Evolutionary conservation across 2,113 vertebrate species (phyloP), one percentile per base, ranked within the genome.

Genomic region (Ploceus nigricollis): DNA sequence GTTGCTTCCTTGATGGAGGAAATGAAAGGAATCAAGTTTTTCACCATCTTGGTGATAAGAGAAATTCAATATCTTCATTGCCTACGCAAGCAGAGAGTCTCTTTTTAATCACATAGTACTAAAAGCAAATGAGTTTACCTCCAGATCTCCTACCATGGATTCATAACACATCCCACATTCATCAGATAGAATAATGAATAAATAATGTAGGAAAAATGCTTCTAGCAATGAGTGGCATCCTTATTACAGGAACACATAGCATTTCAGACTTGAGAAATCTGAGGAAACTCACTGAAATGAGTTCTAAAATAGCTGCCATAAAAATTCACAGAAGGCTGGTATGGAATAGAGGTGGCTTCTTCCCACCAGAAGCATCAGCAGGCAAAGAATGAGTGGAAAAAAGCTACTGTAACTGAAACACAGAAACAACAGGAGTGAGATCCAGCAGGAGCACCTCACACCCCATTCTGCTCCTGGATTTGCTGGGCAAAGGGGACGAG

Each of bases 91-190:
- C 42, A 84, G 47, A 90, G 86, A 82, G 37, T 72, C 72, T 94
- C 81, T 87, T 96, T 97, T 94, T 96, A 94, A 96, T 96, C 89
- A 45, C 42, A 57, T 33, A 84, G 48, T 76, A 85, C 81, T 65
- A 72, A 84, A 89, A 93, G 63, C 87, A 95, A 96, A 94, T 96
- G 80, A 96, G 79, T 82, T 85, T 94, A 90, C 90, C 82, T 96
- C 79, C 71, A 93, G 60, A 79, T 72, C 75, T 95, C 75, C 79
- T 94, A 77, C 87, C 71, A 56, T 40, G 66, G 90, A 92, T 86
- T 94, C 85, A 69, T 85, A 90, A 82, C 70, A 93, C 90, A 73
- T 95, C 80, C 93, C 79, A 91, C 92, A 85, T 95, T 89, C 75
- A 89, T 93, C 80, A 71, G 82, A 85, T 65, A 91, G 90, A 87